These are phyloP conservation scores for Hemitrygon akajei DNA, from an alignment of 2,797 vertebrate genomes.

Conservation along the genomic window DNA sequence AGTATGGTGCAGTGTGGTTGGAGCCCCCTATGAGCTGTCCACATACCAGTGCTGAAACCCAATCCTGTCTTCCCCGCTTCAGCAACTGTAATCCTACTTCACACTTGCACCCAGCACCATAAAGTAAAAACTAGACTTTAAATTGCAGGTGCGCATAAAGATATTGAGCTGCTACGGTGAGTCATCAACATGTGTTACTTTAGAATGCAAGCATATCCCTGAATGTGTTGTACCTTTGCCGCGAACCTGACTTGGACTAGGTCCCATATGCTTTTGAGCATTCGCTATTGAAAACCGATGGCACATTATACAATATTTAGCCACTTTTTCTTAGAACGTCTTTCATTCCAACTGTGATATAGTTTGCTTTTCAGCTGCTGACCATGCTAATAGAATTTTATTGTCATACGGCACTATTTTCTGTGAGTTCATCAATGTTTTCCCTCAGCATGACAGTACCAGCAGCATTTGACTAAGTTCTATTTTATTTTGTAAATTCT, in stretches of 20 bases:
- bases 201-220: too few species aligned
- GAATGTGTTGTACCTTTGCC: too few species aligned
- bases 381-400: not conserved
- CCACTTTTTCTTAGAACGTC: too few species aligned
- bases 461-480: not conserved
- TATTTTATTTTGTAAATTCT: not conserved
- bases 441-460: not conserved
- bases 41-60: not conserved
- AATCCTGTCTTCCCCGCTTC: not conserved
- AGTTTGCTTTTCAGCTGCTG: not conserved
- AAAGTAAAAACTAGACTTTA: not conserved
- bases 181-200: not conserved
- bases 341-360: not conserved
- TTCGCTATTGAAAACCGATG: too few species aligned
- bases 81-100: not conserved
- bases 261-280: not conserved
- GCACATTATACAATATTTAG: not conserved
- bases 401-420: not conserved
- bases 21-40: not conserved
- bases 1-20: not conserved
- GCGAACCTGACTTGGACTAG: not conserved
- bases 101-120: not conserved
- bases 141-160: not conserved
- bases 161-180: not conserved
- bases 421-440: too few species aligned